A percentile compares a stretch with the other conserved stretches of the same genome.
These are phyloP conservation scores for Danionella cerebrum DNA, from an alignment of 2,113 vertebrate genomes.

Conservation along the genomic window DNA sequence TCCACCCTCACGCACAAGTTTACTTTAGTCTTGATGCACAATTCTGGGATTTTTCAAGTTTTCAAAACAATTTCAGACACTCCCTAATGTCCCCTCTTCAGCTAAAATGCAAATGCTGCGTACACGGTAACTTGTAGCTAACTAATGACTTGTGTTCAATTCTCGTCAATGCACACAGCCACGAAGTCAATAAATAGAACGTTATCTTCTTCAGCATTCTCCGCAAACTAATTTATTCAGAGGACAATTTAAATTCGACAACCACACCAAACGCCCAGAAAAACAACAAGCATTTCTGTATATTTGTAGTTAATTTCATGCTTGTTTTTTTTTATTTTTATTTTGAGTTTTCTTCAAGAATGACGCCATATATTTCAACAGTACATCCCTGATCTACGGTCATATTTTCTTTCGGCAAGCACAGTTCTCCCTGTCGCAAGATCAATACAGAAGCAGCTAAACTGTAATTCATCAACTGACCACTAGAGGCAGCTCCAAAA, in stretches of 20 bases:
- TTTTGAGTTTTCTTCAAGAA: constrained; percentile 22
- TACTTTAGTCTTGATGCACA: constrained; percentile 69
- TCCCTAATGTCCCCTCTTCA: constrained; percentile 9
- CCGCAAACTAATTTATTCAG: constrained; percentile 51
- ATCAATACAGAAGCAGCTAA: no score
- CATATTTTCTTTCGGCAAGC: no score
- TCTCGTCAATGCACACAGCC: constrained; percentile 55
- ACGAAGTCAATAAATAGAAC: constrained; percentile 40
- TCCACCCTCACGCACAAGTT: constrained; percentile 13
- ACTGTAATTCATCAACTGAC: no score
- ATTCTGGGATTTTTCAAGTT: no score
- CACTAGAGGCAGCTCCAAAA: no score
- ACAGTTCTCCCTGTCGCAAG: no score
- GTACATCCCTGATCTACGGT: no score
- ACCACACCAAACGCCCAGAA: no score
- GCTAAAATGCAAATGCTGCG: constrained; percentile 50
- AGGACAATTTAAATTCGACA: constrained; percentile 45
- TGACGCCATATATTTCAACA: constrained; percentile 7
- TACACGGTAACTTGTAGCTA: constrained; percentile 56
- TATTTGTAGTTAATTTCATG: constrained; percentile 21
- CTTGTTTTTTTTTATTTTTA: constrained; percentile 3
- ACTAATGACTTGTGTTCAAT: constrained; percentile 52
- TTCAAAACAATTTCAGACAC: constrained; percentile 5
- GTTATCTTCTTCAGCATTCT: constrained; percentile 41
- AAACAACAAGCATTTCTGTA: constrained; percentile 24